These are phyloP conservation scores for Phylloscopus trochilus DNA, from an alignment of 2,113 vertebrate species.

Conservation along the genomic window DNA sequence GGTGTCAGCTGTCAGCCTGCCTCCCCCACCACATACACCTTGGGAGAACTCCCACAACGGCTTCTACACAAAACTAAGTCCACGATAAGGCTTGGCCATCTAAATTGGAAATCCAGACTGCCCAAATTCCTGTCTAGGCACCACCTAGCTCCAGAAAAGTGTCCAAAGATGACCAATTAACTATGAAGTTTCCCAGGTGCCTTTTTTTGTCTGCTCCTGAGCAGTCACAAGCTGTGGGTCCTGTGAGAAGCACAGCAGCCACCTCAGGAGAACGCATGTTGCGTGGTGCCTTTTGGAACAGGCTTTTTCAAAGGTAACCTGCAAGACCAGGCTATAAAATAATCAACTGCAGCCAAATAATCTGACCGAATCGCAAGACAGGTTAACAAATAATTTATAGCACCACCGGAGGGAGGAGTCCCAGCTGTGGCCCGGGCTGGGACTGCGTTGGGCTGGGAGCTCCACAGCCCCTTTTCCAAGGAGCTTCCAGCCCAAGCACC, in stretches of 20 bases:
- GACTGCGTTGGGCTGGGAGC: fast-evolving
- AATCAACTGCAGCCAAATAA: not conserved
- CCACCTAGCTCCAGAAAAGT: not conserved
- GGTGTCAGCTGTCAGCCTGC: not conserved
- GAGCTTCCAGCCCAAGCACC: not conserved
- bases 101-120: not conserved
- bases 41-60: not conserved
- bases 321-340: not conserved
- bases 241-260: not conserved
- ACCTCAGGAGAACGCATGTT: fast-evolving
- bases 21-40: not conserved
- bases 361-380: fast-evolving
- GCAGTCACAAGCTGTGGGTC: not conserved
- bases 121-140: not conserved
- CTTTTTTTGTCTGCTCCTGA: not conserved
- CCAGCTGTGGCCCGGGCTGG: fast-evolving
- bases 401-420: not conserved
- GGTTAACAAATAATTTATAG: not conserved
- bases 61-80: not conserved
- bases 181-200: not conserved
- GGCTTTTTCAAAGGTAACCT: not conserved
- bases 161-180: not conserved
- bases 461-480: not conserved
- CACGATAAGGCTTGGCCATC: not conserved
- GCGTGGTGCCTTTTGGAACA: not conserved